Conservation (phyloP, 2,113 vertebrate genomes). For the Hemibagrus wyckioides region DNA sequence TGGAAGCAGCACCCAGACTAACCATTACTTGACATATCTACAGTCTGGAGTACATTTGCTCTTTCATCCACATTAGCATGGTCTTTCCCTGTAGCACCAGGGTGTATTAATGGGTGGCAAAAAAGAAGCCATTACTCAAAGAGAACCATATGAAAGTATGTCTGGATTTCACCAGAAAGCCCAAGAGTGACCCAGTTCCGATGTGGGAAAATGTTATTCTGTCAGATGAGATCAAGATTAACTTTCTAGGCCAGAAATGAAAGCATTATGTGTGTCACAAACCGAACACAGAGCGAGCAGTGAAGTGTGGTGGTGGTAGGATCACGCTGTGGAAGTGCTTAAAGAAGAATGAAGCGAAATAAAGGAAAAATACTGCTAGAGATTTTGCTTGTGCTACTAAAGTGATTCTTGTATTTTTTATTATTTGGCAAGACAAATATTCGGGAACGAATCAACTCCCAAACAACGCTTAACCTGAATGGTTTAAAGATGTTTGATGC, state of each 20-base stretch:
- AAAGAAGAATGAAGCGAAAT: not conserved
- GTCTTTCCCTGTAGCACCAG: not conserved
- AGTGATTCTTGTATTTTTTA: not conserved
- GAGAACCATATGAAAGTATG: not conserved
- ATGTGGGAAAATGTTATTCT: constrained; percentile 16
- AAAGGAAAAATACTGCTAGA: not conserved
- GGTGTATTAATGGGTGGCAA: not conserved
- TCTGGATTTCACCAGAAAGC: constrained; percentile 7
- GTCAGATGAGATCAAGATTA: constrained; percentile 17
- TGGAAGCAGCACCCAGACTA: not conserved
- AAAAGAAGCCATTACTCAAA: constrained; percentile 19
- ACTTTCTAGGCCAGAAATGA: not conserved
- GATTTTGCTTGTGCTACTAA: not conserved
- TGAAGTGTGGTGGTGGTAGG: not conserved
- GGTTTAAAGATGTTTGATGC: not conserved
- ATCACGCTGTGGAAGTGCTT: not conserved
- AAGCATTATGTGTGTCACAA: not conserved
- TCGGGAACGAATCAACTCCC: not conserved
- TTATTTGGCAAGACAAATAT: not conserved
- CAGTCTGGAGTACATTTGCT: not conserved
- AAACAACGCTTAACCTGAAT: not conserved
- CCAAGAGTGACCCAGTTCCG: constrained; percentile 4
- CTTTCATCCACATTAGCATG: not conserved
- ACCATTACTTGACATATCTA: not conserved
- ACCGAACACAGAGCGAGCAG: not conserved